phyloP scores from a whole-genome alignment of 2,797 vertebrate genomes.

The Poeciliopsis gracilis region DNA sequence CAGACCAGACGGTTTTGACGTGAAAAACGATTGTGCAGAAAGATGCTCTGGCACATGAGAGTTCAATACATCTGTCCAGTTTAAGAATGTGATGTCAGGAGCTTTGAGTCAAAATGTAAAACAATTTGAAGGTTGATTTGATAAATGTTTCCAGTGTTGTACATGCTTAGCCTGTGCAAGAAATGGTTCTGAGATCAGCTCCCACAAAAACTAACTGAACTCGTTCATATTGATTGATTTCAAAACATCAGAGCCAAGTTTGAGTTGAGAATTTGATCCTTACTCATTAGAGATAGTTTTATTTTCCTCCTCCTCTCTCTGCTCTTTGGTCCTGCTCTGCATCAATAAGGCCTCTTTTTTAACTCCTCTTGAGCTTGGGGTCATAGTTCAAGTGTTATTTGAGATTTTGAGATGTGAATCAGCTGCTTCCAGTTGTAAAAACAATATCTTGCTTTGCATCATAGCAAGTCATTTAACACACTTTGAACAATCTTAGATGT shows the following conservation, averaged over 20 bases:
- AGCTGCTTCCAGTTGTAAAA: neutral
- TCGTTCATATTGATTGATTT: neutral
- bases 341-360: neutral
- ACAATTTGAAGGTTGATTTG: neutral
- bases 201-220: neutral
- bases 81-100: slow-evolving; percentile 25
- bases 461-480: neutral
- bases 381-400: neutral
- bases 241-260: neutral
- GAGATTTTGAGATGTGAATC: neutral
- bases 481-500: neutral
- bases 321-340: neutral
- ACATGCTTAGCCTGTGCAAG: neutral
- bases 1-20: slow-evolving; percentile 25
- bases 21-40: slow-evolving; percentile 9
- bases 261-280: neutral
- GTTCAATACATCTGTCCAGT: slow-evolving; percentile 16
- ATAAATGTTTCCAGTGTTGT: neutral
- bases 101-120: slow-evolving; percentile 20
- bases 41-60: slow-evolving; percentile 5
- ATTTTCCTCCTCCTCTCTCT: neutral
- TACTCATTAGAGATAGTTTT: neutral
- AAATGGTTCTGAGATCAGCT: neutral
- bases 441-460: neutral
- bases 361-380: neutral